Percentiles rank a stretch among this genome's conserved stretches.
phyloP scores from a whole-genome alignment of 2,888 invertebrate genomes.

The Aproaerema taeniolella region DNA sequence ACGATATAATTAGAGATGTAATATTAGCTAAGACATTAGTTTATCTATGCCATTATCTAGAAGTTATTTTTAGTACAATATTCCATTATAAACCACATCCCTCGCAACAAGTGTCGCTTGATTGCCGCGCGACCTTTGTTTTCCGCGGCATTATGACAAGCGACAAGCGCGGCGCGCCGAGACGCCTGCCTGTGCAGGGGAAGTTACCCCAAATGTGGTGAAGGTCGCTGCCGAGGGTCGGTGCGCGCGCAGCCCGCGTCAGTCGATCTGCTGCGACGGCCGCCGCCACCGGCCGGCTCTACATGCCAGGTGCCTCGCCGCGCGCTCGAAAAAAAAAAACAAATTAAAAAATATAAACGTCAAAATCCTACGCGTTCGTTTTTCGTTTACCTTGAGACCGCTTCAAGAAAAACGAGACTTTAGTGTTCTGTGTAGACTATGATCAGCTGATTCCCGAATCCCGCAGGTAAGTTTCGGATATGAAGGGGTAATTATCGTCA shows the following conservation, averaged over 20 bases:
- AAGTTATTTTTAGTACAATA: too few species aligned
- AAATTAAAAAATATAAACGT: conserved; percentile 17
- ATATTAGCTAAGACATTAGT: too few species aligned
- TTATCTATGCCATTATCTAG: too few species aligned
- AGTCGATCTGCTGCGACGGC: conserved; percentile 66
- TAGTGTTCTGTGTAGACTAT: conserved; percentile 9
- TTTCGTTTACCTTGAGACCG: conserved; percentile 29
- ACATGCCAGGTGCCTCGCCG: conserved; percentile 23
- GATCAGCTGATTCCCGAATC: conserved; percentile 30
- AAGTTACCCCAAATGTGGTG: conserved; percentile 29
- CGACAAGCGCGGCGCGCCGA: too few species aligned
- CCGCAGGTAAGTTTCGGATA: conserved; percentile 40
- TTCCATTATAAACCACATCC: too few species aligned
- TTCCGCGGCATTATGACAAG: too few species aligned
- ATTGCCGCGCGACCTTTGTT: too few species aligned
- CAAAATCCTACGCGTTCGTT: conserved; percentile 12
- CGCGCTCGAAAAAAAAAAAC: conserved; percentile 29
- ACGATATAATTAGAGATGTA: too few species aligned
- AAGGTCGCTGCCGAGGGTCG: conserved; percentile 33
- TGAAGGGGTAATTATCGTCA: conserved; percentile 44
- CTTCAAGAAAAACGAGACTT: conserved; percentile 28
- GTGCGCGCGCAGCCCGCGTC: conserved; percentile 46
- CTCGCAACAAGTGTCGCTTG: too few species aligned
- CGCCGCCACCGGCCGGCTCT: conserved; percentile 43
- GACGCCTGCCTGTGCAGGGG: conserved; percentile 15